These are phyloP conservation scores for Kuschelorhynchus macadamiae DNA, from an alignment of 2,888 invertebrate genomes.

Conservation along the genomic window DNA sequence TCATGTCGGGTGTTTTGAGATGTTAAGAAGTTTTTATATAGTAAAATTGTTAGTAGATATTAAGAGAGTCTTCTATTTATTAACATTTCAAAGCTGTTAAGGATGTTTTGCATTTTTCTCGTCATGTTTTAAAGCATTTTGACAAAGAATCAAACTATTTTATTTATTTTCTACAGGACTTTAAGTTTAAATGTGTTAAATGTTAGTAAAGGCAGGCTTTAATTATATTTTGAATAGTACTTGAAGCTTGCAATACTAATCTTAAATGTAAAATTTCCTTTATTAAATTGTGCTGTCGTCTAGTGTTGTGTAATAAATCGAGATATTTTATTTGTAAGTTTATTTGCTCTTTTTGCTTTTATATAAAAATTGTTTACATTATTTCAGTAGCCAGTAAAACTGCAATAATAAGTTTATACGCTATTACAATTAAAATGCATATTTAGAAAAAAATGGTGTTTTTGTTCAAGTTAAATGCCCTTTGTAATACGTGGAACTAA, in stretches of 20 bases:
- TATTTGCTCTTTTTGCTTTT: constrained; percentile 7
- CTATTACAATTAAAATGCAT: constrained; percentile 26
- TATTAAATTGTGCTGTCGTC: background rate
- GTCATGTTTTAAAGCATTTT: constrained; percentile 22
- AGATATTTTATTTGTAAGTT: constrained; percentile 23
- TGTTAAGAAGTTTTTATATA: too few species aligned
- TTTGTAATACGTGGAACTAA: background rate
- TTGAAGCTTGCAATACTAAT: too few species aligned
- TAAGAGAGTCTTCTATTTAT: too few species aligned
- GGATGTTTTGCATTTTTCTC: constrained; percentile 14
- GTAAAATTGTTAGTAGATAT: too few species aligned
- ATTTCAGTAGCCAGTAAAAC: constrained; percentile 36
- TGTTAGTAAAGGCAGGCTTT: too few species aligned
- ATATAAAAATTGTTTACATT: constrained; percentile 18
- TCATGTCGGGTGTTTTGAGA: too few species aligned
- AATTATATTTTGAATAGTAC: too few species aligned
- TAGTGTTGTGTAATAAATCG: constrained; percentile 30
- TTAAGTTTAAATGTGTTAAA: constrained; percentile 10
- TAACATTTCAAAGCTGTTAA: too few species aligned
- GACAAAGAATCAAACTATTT: constrained; percentile 20
- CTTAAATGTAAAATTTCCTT: too few species aligned
- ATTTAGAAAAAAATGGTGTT: constrained; percentile 13
- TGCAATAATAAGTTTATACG: constrained; percentile 28
- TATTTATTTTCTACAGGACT: constrained; percentile 18
- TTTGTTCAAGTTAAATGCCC: background rate